phyloP scores from a whole-genome alignment of 2,888 invertebrate species.

The Boloria selene region DNA sequence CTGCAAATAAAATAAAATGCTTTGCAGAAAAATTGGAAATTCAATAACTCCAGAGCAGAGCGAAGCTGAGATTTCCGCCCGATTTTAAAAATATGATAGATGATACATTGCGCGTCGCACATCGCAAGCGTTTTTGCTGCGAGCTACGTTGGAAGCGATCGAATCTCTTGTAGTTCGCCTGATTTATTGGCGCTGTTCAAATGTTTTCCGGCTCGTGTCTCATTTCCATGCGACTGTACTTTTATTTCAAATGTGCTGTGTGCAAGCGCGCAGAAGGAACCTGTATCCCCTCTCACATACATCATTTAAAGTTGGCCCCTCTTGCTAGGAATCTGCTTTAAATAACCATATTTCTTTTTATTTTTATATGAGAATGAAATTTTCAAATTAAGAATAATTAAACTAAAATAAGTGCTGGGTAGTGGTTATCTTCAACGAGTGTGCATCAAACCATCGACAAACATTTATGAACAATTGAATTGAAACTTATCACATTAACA shows the following conservation, averaged over 20 bases:
- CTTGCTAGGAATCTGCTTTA: too few relatives aligned
- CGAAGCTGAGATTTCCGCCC: slow-evolving; percentile 49
- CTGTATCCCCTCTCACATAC: neutral
- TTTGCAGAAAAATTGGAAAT: slow-evolving; percentile 56
- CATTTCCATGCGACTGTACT: slow-evolving; percentile 18
- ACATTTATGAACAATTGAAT: too few relatives aligned
- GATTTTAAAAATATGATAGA: slow-evolving; percentile 55
- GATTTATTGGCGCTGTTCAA: slow-evolving; percentile 41
- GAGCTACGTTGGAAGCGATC: slow-evolving; percentile 25
- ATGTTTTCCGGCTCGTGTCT: slow-evolving; percentile 15
- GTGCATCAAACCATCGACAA: too few relatives aligned
- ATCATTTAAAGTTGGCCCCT: neutral
- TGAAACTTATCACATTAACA: too few relatives aligned
- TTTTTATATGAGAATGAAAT: too few relatives aligned
- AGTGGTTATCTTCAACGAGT: too few relatives aligned
- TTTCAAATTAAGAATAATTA: too few relatives aligned
- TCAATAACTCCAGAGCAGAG: slow-evolving; percentile 54
- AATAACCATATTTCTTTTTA: too few relatives aligned
- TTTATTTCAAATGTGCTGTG: slow-evolving; percentile 1
- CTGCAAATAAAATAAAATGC: slow-evolving; percentile 53
- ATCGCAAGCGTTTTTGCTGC: slow-evolving; percentile 25
- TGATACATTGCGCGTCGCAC: slow-evolving; percentile 23
- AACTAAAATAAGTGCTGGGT: too few relatives aligned
- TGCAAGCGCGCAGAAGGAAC: neutral
- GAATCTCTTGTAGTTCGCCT: slow-evolving; percentile 27